These are phyloP conservation scores for Nicator chloris DNA, from an alignment of 2,113 vertebrate genomes.

Conservation along the genomic window DNA sequence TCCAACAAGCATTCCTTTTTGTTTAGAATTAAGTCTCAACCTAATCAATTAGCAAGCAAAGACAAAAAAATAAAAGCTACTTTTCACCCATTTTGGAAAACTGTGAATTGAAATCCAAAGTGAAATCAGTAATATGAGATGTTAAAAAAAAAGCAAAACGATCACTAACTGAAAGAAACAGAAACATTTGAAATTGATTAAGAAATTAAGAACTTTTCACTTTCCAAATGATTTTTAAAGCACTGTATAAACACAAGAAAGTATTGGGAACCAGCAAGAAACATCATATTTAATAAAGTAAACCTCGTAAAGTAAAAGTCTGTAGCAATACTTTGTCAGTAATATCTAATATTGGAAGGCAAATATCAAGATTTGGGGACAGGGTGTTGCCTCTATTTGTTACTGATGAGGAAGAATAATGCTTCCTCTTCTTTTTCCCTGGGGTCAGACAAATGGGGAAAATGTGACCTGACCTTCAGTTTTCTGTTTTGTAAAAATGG, in stretches of 20 bases:
- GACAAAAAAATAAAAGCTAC: not conserved
- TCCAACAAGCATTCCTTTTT: constrained; percentile 28
- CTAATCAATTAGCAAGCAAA: constrained; percentile 39
- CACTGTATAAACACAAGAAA: not conserved
- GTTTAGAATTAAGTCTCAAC: not conserved
- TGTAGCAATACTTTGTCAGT: not conserved
- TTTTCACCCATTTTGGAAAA: not conserved
- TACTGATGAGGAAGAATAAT: not conserved
- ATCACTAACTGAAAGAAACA: not conserved
- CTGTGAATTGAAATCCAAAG: not conserved
- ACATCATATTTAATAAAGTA: not conserved
- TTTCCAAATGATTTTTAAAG: not conserved
- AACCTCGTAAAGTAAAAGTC: not conserved
- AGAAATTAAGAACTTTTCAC: not conserved
- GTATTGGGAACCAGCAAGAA: not conserved
- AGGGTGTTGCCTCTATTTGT: not conserved
- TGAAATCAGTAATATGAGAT: not conserved
- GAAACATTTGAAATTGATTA: not conserved
- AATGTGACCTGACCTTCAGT: not conserved
- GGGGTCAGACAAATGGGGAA: not conserved
- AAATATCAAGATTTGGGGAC: not conserved
- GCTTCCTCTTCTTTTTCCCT: not conserved
- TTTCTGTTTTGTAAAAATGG: not conserved
- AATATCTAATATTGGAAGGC: not conserved
- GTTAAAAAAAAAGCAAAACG: fast-evolving